phyloP scores from a whole-genome alignment of 2,113 vertebrate species.

The Acrocephalus arundinaceus region DNA sequence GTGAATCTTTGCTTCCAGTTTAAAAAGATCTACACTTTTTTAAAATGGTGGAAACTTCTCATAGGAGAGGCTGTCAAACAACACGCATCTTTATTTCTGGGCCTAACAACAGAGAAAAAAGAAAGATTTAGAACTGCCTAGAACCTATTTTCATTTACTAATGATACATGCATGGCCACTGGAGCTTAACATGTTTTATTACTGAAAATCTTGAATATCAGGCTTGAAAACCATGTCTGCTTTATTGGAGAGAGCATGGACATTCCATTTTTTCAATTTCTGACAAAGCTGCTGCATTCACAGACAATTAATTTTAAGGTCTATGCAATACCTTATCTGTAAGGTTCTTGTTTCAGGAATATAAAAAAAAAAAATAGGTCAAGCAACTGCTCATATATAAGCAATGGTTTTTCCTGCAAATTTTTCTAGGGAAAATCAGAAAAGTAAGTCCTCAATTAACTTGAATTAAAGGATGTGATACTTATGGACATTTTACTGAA shows the following conservation, averaged over 20 bases:
- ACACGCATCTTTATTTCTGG: background rate
- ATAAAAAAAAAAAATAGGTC: background rate
- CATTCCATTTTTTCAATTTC: background rate
- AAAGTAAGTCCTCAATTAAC: background rate
- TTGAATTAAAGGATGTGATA: background rate
- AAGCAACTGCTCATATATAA: background rate
- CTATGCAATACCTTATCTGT: background rate
- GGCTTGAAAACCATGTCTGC: background rate
- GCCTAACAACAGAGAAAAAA: background rate
- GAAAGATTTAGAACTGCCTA: background rate
- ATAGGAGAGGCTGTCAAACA: background rate
- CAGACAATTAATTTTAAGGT: background rate
- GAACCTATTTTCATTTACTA: background rate
- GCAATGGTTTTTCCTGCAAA: background rate
- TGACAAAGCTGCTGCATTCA: background rate
- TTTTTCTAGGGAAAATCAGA: background rate
- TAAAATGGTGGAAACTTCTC: background rate
- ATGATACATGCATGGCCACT: background rate
- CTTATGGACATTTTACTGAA: background rate
- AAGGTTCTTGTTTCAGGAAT: background rate
- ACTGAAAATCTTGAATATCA: background rate
- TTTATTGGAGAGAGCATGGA: background rate
- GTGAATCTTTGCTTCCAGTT: background rate
- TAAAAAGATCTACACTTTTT: background rate
- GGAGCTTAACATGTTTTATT: background rate